phyloP scores from a whole-genome alignment of 2,113 vertebrate species.

The Anarrhichthys ocellatus region DNA sequence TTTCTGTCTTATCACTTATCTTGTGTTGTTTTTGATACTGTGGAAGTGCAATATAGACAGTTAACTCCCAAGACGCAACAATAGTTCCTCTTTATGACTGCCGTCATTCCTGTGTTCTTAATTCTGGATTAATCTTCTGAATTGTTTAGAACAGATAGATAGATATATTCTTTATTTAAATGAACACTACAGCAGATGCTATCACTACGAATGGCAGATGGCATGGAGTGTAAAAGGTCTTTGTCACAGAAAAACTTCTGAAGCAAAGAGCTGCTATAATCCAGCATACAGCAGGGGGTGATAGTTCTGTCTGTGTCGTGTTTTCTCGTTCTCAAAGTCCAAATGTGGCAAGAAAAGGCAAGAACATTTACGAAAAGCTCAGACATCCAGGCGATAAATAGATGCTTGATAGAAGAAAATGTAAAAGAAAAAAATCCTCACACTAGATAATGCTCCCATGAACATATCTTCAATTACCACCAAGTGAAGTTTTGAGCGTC shows the following conservation, averaged over 20 bases:
- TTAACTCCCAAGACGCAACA: slow-evolving; percentile 17
- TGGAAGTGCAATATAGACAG: slow-evolving; percentile 50
- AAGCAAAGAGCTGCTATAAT: not conserved
- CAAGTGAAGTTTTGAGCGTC: not conserved
- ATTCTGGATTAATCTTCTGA: slow-evolving; percentile 21
- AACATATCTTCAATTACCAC: not conserved
- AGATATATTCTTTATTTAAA: not conserved
- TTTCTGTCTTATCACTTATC: slow-evolving; percentile 59
- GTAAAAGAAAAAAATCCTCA: not conserved
- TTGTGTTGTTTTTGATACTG: slow-evolving; percentile 62
- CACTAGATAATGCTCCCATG: not conserved
- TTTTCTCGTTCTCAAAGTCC: slow-evolving; percentile 1
- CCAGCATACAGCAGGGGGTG: not conserved
- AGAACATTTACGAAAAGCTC: not conserved
- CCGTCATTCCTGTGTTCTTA: slow-evolving; percentile 12
- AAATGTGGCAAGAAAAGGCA: slow-evolving; percentile 31
- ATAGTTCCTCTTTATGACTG: slow-evolving; percentile 5
- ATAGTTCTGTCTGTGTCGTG: not conserved
- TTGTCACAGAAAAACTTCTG: not conserved
- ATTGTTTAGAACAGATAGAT: not conserved
- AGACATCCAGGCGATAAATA: not conserved
- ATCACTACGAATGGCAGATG: not conserved
- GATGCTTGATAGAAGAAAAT: not conserved
- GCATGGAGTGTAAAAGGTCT: not conserved
- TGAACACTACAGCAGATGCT: not conserved